phyloP scores from a whole-genome alignment of 2,113 vertebrate species.

The Typhlomys cinereus region DNA sequence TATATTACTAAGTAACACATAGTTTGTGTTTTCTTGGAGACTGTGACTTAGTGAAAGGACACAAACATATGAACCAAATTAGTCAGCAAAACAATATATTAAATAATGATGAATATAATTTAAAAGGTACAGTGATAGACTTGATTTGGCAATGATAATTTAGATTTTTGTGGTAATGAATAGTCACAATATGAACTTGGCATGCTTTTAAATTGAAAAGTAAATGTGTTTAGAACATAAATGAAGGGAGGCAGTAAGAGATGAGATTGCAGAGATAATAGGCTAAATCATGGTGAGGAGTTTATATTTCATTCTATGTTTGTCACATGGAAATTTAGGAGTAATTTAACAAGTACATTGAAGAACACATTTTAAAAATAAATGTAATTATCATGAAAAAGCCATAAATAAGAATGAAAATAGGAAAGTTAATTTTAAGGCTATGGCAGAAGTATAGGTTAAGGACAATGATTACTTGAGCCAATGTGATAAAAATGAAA shows the following conservation, averaged over 20 bases:
- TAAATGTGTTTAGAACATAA: neutral
- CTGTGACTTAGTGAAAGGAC: neutral
- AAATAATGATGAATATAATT: constrained; percentile 18
- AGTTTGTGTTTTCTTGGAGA: neutral
- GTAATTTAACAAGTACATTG: neutral
- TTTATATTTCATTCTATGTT: constrained; percentile 10
- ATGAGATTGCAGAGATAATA: neutral
- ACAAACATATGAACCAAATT: neutral
- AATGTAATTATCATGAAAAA: neutral
- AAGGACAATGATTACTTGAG: neutral
- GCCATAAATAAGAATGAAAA: constrained; percentile 18
- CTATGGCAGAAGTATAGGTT: neutral
- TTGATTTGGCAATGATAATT: neutral
- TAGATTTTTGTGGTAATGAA: neutral
- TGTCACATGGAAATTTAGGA: constrained; percentile 7
- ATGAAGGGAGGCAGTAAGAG: neutral
- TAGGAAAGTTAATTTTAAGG: neutral
- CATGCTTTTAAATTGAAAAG: constrained; percentile 11
- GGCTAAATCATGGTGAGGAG: neutral
- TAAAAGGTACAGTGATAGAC: neutral
- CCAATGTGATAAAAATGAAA: neutral
- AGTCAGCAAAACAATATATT: neutral
- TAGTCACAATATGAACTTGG: neutral
- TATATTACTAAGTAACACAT: neutral
- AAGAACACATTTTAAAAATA: neutral